A percentile compares a stretch with the other conserved stretches of the same genome.
Conservation (phyloP, 2,113 vertebrate species). For the Struthidea cinerea region DNA sequence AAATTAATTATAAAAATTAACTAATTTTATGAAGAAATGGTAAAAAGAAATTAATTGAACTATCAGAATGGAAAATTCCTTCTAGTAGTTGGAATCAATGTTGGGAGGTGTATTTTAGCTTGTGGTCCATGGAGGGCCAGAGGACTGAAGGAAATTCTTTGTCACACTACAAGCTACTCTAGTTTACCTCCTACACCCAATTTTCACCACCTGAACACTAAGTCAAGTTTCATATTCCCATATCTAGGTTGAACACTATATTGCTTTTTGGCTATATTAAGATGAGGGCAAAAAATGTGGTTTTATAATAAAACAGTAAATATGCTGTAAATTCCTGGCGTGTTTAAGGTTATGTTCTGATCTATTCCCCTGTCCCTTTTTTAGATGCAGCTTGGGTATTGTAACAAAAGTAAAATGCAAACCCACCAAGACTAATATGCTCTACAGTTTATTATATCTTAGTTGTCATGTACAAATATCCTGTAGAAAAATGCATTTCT, state of each 20-base stretch:
- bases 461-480: rapidly evolving
- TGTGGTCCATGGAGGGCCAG: background rate
- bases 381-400: background rate
- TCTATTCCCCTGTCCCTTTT: background rate
- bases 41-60: background rate
- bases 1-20: background rate
- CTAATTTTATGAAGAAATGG: background rate
- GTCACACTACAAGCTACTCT: background rate
- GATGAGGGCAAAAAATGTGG: background rate
- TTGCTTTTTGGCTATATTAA: background rate
- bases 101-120: background rate
- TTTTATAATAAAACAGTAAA: background rate
- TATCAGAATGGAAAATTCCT: background rate
- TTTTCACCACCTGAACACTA: background rate
- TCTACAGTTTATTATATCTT: background rate
- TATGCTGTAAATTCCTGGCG: background rate
- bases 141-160: background rate
- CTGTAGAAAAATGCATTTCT: background rate
- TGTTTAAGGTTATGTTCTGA: background rate
- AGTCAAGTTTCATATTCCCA: background rate
- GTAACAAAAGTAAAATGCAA: background rate
- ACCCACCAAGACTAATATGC: background rate
- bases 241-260: background rate
- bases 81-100: background rate
- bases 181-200: background rate